Base-by-base conservation (phyloP, 1,140 invertebrate species). In the Carcinoscorpius rotundicauda region DNA sequence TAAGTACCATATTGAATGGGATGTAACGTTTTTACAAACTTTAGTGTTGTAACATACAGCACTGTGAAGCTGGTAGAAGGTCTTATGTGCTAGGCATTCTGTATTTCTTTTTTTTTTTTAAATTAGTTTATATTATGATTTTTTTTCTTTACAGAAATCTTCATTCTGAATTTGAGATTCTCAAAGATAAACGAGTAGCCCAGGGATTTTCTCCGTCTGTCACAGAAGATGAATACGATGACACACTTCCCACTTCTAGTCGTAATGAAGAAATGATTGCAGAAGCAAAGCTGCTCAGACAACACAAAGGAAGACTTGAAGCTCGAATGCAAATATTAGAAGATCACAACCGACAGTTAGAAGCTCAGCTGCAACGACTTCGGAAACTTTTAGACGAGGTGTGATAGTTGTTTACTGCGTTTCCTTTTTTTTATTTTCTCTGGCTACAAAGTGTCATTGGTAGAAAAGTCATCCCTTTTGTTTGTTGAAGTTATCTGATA, bases 271-370 rank as follows among this genome's bases (percentile, higher is more conserved):
- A 96, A 78, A 93, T 96, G 86, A 86, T 95, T 76, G 89, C 91
- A 4, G 94, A 97, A 77, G 93, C 93, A 0, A 87, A 90, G 71
- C 78, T 96, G 60, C 78, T 98, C 66, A 82, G 93, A 50, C 91
- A 97, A 75, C 93, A 98, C 78, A 97, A 97, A 78, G 91, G 90
- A 4, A 82, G 93, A 51, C 81, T 98, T 61, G 95, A 98, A 78
- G 90, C 92, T 4, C 81, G 94, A 66, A 97, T 97, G 93, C 89
- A 93, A 76, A 95, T 98, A 73, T 80, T 98, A 29, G 94, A 98
- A 79, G 93, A 98, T 75, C 94, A 97, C 76, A 98, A 98, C 79
- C 80, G 89, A 50, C 93, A 97, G 75, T 71, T 84, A 55, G 82
- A 83, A 72, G 75, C 78, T 49, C 82, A 84, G 69, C 77, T 96